Evolutionary conservation across 2,888 invertebrate genomes (phyloP).

Genomic region (Trichopria drosophilae): DNA sequence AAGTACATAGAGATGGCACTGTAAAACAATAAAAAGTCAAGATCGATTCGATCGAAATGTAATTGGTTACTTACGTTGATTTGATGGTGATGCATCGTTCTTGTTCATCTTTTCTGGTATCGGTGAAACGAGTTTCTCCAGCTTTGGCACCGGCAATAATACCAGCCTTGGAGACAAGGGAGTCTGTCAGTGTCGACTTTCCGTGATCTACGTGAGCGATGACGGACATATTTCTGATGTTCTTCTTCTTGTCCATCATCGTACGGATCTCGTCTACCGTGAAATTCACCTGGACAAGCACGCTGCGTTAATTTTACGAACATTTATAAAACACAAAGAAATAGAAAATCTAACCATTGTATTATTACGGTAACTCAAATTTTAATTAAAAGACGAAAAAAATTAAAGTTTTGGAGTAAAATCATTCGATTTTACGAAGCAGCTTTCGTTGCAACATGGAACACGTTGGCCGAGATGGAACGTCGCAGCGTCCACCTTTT

Average conservation of each 20-base stretch:
- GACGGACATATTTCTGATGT: constrained; percentile 99
- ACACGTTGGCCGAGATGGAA: too few species aligned
- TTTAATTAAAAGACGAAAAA: constrained; percentile 8
- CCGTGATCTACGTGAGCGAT: constrained; percentile 99
- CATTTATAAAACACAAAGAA: not conserved
- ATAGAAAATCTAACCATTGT: not conserved
- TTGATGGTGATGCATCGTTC: constrained; percentile 99
- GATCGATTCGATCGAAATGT: constrained; percentile 1
- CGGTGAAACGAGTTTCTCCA: constrained; percentile 98
- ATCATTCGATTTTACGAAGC: too few species aligned
- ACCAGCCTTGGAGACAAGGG: constrained; percentile 98
- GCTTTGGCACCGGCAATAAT: constrained; percentile 99
- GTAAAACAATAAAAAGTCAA: constrained; percentile 39
- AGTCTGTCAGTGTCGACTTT: constrained; percentile 99
- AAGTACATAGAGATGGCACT: constrained; percentile 99
- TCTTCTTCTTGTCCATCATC: constrained; percentile 99
- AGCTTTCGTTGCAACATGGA: too few species aligned
- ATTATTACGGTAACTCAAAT: constrained; percentile 7
- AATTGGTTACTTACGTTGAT: constrained; percentile 81
- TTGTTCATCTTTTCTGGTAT: constrained; percentile 99
- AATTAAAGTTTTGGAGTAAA: constrained; percentile 4
- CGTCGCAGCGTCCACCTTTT: too few species aligned
- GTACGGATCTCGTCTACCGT: constrained; percentile 99
- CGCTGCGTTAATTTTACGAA: constrained; percentile 9
- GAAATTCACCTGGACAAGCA: constrained; percentile 90